These are phyloP conservation scores for Enteromius afrohamiltoni DNA, from an alignment of 2,797 vertebrate genomes.

Conservation along the genomic window DNA sequence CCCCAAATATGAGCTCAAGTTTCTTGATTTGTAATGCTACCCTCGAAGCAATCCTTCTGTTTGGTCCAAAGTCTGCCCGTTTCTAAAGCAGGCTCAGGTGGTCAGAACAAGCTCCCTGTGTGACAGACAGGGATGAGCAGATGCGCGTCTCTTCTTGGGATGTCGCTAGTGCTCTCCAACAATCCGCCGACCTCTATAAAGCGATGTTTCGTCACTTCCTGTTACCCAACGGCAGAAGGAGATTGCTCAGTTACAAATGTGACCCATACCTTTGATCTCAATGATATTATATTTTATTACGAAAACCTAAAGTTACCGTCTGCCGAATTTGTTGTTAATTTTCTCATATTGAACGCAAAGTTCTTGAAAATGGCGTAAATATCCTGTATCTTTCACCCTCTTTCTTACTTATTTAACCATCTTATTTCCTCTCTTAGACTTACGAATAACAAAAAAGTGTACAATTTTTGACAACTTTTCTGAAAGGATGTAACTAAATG, in stretches of 20 bases:
- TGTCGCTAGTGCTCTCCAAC: neutral
- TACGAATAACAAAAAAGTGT: no score
- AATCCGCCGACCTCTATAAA: conserved; percentile 27
- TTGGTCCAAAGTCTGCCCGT: neutral
- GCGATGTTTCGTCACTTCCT: conserved; percentile 45
- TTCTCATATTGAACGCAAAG: no score
- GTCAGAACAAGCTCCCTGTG: neutral
- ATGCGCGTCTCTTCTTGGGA: neutral
- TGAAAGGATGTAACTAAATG: no score
- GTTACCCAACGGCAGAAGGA: neutral
- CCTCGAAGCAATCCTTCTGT: neutral
- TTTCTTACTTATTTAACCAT: no score
- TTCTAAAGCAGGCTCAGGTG: neutral
- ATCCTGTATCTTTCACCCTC: no score
- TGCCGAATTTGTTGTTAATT: no score
- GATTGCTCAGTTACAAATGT: neutral
- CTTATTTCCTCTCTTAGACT: no score
- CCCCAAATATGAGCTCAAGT: conserved; percentile 30
- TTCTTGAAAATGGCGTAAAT: no score
- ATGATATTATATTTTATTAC: no score
- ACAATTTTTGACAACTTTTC: no score
- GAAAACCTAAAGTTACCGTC: no score
- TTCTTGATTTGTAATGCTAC: conserved; percentile 2
- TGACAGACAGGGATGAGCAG: neutral
- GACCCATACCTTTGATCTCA: no score